A percentile compares a stretch with the other conserved stretches of the same genome.
phyloP scores from a whole-genome alignment of 2,113 vertebrate species.

The human (Homo sapiens) region DNA sequence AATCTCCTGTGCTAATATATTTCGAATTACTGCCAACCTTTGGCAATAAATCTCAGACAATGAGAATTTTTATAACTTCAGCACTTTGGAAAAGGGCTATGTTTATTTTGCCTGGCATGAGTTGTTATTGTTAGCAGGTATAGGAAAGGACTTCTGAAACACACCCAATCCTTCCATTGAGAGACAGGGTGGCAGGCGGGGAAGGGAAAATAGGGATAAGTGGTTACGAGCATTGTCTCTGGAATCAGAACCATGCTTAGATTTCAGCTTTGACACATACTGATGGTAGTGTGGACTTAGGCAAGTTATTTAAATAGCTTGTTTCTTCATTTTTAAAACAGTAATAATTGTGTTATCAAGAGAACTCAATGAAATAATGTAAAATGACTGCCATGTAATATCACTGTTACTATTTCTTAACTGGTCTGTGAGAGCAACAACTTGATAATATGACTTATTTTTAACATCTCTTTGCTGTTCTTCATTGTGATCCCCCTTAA shows the following conservation, averaged over 20 bases:
- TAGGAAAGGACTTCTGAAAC: not conserved
- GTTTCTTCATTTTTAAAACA: slow-evolving; percentile 24
- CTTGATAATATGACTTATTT: not conserved
- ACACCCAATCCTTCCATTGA: not conserved
- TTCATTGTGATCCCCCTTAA: not conserved
- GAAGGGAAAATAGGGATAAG: not conserved
- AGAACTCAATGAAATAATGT: not conserved
- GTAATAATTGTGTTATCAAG: not conserved
- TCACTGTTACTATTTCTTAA: not conserved
- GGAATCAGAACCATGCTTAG: not conserved
- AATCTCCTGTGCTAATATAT: not conserved
- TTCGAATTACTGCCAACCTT: slow-evolving; percentile 31
- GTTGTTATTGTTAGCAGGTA: not conserved
- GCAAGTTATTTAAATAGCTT: not conserved
- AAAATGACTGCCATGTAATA: not conserved
- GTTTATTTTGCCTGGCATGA: slow-evolving; percentile 1
- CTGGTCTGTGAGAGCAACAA: not conserved
- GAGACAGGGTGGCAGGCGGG: not conserved
- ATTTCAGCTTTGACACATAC: not conserved
- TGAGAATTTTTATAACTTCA: slow-evolving; percentile 25
- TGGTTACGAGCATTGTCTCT: not conserved
- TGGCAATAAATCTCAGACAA: not conserved
- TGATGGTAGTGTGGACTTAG: not conserved
- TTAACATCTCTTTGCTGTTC: not conserved
- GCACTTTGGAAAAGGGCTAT: slow-evolving; percentile 6